Conservation (phyloP, 2,888 invertebrate genomes). For the Eledona agricola region DNA sequence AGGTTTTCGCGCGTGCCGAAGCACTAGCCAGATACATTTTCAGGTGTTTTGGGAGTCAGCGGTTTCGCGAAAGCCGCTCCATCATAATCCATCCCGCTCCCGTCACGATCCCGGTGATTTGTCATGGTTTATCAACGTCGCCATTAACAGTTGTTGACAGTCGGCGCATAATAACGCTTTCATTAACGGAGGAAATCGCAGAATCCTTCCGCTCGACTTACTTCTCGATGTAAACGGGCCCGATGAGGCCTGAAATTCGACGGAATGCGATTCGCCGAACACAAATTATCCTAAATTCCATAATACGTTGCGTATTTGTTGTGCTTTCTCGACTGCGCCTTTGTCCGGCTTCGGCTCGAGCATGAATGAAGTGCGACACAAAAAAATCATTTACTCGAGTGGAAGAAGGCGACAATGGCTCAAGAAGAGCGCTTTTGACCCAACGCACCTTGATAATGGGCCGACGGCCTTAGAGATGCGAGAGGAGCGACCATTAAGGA, state of each 20-base stretch:
- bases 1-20: too few relatives aligned
- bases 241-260: constrained; percentile 33
- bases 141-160: constrained; percentile 23
- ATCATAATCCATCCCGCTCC: constrained; percentile 29
- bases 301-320: constrained; percentile 34
- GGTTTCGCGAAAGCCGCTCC: constrained; percentile 15
- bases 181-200: constrained; percentile 20
- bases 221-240: constrained; percentile 8
- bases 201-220: constrained; percentile 15
- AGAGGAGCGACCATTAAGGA: too few relatives aligned
- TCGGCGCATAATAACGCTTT: constrained; percentile 21
- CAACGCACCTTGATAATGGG: constrained; percentile 22
- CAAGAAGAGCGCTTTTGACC: constrained; percentile 20
- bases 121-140: constrained; percentile 34
- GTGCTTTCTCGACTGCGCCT: constrained; percentile 22
- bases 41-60: constrained; percentile 10
- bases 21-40: not conserved
- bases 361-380: constrained; percentile 37
- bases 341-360: constrained; percentile 10
- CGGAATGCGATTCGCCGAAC: constrained; percentile 30
- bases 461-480: constrained; percentile 23
- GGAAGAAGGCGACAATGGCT: constrained; percentile 33
- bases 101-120: constrained; percentile 29
- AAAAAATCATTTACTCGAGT: constrained; percentile 40
- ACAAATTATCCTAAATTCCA: constrained; percentile 32